These are phyloP conservation scores for Dinocampus coccinellae DNA, from an alignment of 2,888 invertebrate species.

Conservation along the genomic window DNA sequence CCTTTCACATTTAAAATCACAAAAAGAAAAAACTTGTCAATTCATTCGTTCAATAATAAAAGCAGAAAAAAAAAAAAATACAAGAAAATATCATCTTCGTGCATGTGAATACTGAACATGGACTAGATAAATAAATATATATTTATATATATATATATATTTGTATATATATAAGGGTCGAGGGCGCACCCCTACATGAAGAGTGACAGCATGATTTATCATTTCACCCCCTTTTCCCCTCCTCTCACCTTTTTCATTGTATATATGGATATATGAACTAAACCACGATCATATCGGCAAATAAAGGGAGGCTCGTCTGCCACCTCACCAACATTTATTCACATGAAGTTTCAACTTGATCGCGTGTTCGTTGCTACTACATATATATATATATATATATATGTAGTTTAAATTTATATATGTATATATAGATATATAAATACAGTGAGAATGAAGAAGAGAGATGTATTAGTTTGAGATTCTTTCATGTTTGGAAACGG, in stretches of 20 bases:
- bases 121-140: conserved; percentile 11
- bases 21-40: not conserved
- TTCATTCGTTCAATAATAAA: not conserved
- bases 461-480: no score
- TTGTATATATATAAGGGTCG: conserved; percentile 24
- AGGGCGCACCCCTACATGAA: conserved; percentile 14
- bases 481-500: no score
- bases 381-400: conserved; percentile 7
- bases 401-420: no score
- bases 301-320: conserved; percentile 37
- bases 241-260: not conserved
- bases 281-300: conserved; percentile 37
- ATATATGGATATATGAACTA: conserved; percentile 3
- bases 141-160: not conserved
- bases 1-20: no score
- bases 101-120: conserved; percentile 5
- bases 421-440: no score
- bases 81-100: not conserved
- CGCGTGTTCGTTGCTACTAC: conserved; percentile 32
- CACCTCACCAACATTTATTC: conserved; percentile 34
- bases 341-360: conserved; percentile 33
- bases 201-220: conserved; percentile 43
- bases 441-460: no score
- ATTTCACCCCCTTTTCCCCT: conserved; percentile 11
- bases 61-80: not conserved